phyloP scores from a whole-genome alignment of 2,113 vertebrate species.

The Ctenodactylus gundi region DNA sequence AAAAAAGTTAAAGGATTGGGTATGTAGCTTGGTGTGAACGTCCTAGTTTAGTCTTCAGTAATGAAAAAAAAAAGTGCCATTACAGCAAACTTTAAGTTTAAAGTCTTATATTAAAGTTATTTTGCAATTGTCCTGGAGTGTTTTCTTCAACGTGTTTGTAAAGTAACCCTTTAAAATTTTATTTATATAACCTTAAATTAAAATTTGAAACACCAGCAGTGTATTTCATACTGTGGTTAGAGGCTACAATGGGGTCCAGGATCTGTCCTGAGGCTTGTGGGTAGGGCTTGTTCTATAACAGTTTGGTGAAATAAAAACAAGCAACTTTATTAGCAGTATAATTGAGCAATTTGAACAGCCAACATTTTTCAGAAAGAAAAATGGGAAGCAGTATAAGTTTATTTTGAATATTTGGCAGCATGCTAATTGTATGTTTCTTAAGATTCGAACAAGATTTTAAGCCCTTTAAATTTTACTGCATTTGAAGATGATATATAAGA shows the following conservation, averaged over 20 bases:
- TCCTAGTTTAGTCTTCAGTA: too few species aligned
- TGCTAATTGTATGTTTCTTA: conserved; percentile 22
- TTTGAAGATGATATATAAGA: conserved; percentile 30
- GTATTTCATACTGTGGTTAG: background rate
- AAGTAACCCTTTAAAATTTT: background rate
- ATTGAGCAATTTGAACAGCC: background rate
- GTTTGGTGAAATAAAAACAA: background rate
- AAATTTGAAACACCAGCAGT: background rate
- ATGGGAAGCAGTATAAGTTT: background rate
- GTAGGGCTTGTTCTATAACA: background rate
- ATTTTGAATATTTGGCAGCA: background rate
- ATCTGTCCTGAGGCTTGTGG: too few species aligned
- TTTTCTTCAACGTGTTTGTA: background rate
- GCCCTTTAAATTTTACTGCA: background rate
- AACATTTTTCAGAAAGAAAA: background rate
- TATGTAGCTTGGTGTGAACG: too few species aligned
- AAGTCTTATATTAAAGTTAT: background rate
- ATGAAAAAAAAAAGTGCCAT: too few species aligned
- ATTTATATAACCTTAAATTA: background rate
- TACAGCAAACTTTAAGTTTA: background rate
- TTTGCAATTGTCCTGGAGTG: background rate
- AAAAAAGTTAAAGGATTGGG: too few species aligned
- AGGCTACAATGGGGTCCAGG: too few species aligned
- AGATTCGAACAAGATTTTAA: conserved; percentile 7
- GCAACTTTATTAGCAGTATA: background rate